These are phyloP conservation scores for Micropoecilia bifurca DNA, from an alignment of 2,797 vertebrate genomes.

Conservation along the genomic window DNA sequence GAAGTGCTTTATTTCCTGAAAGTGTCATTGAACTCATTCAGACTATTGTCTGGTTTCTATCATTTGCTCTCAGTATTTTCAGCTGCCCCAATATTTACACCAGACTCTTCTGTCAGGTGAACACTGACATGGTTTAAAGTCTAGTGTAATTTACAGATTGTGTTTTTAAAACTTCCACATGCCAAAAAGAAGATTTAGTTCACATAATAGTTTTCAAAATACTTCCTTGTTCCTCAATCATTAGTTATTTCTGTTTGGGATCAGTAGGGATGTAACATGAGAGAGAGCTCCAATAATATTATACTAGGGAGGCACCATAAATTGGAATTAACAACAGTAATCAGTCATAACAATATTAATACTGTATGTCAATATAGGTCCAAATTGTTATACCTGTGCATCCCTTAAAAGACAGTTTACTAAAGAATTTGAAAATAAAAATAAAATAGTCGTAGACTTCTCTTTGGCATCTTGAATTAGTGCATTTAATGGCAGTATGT, in stretches of 20 bases:
- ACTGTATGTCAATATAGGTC: too few species aligned
- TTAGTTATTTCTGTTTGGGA: neutral
- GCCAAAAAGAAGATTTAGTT: neutral
- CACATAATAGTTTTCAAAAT: neutral
- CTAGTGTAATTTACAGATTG: neutral
- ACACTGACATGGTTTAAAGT: neutral
- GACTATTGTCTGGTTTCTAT: slow-evolving; percentile 1
- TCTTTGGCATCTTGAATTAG: neutral
- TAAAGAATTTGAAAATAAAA: neutral
- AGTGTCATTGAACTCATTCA: neutral
- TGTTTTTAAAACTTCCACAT: neutral
- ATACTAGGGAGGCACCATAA: too few species aligned
- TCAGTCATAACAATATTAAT: too few species aligned
- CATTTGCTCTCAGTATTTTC: neutral
- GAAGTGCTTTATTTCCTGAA: neutral
- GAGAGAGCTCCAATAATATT: neutral
- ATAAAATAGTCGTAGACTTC: neutral
- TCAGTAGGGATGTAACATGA: neutral
- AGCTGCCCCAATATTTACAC: neutral
- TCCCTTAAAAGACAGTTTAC: neutral
- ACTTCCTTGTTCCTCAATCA: neutral
- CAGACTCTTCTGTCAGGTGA: neutral
- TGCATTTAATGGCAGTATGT: neutral
- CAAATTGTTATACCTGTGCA: too few species aligned
- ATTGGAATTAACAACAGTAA: too few species aligned